Evolutionary conservation across 1,140 invertebrate species (phyloP), one percentile per base, ranked within the genome.

Genomic region (Riptortus pedestris): DNA sequence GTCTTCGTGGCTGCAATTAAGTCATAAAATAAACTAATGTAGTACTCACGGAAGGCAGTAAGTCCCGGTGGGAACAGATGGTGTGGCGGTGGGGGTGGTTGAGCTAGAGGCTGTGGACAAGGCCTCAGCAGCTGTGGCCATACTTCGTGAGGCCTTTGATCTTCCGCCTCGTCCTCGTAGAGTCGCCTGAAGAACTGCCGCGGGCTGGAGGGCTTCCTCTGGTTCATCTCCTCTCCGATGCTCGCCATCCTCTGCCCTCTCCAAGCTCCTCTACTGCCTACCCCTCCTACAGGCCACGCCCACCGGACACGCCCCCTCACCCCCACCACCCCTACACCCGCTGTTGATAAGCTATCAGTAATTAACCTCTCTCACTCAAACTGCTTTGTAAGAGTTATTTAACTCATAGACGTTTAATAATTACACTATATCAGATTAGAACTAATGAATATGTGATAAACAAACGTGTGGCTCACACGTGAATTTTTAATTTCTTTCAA

Each of bases 61-160:
- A 65, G 48, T 1, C 59, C 51, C 3, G 65, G 65, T n/a, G 65
- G 61, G 31, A 66, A 66, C n/a, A 58, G 52, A 52, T 63, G 60
- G 55, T n/a, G n/a, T 29, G 62, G 47, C 29, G 62, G 33, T n/a
- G 29, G 52, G 27, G 26, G 18, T 27, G 27, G 31, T 26, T 63
- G 45, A n/a, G n/a, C n/a, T n/a, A 18, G 9, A 11, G 59, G 59
- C 3, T 1, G 27, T 16, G 3, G 27, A 22, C n/a, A 18, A 20
- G 60, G 31, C 1, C 2, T 27, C 33, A 1, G n/a, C 2, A 28
- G 57, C 26, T 59, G 57, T 20, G 57, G 60, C 28, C 62, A 38
- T 7, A 1, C 2, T 0, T 26, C 47, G n/a, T n/a, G n/a, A n/a
- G n/a, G n/a, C 29, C 58, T 33, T 24, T 55, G 52, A n/a, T 16